These are phyloP conservation scores for Aphelocoma californica DNA, from an alignment of 2,797 vertebrate species.

Conservation along the genomic window DNA sequence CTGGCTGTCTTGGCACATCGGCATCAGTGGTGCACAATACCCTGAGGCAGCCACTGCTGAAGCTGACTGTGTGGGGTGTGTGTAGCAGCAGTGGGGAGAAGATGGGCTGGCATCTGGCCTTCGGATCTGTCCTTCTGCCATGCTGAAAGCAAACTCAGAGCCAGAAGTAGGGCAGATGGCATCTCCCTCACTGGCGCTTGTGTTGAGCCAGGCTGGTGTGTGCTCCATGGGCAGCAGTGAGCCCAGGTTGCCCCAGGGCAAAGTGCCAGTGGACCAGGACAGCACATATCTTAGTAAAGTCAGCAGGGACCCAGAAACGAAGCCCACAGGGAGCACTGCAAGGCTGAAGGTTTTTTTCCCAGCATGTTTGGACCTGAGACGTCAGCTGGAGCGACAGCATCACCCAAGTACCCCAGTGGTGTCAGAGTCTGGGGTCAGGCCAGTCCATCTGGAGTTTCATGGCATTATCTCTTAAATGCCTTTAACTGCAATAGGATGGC, in stretches of 20 bases:
- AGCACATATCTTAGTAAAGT: neutral
- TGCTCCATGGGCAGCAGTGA: fast-evolving
- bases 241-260: neutral
- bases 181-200: neutral
- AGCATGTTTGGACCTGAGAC: neutral
- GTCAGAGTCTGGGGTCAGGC: neutral
- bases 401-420: fast-evolving
- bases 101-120: neutral
- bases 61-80: neutral
- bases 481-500: conserved; percentile 35
- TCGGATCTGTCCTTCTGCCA: neutral
- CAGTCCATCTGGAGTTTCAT: conserved; percentile 31
- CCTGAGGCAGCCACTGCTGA: neutral
- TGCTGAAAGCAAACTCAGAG: fast-evolving
- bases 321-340: neutral
- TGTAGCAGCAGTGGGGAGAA: neutral
- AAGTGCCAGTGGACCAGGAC: neutral
- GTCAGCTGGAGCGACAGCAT: fast-evolving
- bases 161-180: neutral
- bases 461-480: conserved; percentile 47
- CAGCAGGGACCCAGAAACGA: neutral
- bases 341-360: neutral
- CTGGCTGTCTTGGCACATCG: neutral
- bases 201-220: neutral
- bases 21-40: neutral